Evolutionary conservation across 2,113 vertebrate genomes (phyloP).

Genomic region (Barbus barbus): DNA sequence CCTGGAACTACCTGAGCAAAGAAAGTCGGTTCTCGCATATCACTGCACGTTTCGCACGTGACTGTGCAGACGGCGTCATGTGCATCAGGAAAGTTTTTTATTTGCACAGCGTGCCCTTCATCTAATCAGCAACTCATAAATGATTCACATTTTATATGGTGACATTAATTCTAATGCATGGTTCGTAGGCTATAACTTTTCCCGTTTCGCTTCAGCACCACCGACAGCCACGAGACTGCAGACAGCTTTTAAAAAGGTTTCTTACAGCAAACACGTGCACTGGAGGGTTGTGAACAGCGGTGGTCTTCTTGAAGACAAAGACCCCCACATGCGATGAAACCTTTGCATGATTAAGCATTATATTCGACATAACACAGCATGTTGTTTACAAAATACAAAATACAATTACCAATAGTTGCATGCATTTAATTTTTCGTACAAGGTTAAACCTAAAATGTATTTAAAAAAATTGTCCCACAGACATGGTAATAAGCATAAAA

Average conservation of each 20-base stretch:
- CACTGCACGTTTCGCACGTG: conserved; percentile 50
- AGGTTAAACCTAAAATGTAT: background rate
- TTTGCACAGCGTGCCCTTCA: conserved; percentile 17
- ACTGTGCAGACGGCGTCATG: conserved; percentile 56
- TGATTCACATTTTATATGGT: background rate
- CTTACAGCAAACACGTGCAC: conserved; percentile 12
- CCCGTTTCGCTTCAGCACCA: conserved; percentile 35
- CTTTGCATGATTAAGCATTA: background rate
- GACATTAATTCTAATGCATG: background rate
- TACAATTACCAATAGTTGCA: background rate
- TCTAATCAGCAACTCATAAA: conserved; percentile 5
- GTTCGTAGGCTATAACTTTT: background rate
- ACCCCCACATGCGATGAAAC: background rate
- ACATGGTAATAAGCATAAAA: background rate
- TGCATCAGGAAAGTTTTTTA: conserved; percentile 25
- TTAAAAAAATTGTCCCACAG: background rate
- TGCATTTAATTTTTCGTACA: background rate
- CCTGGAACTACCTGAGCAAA: background rate
- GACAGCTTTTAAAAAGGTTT: conserved; percentile 30
- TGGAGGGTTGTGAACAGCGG: background rate
- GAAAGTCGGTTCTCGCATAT: conserved; percentile 21
- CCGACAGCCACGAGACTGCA: conserved; percentile 34
- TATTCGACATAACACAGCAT: background rate
- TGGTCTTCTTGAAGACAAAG: background rate
- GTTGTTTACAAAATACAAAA: background rate